These are phyloP conservation scores for Parazoanthus swiftii DNA, from an alignment of 92 coral and sea anemone genomes.

Conservation along the genomic window DNA sequence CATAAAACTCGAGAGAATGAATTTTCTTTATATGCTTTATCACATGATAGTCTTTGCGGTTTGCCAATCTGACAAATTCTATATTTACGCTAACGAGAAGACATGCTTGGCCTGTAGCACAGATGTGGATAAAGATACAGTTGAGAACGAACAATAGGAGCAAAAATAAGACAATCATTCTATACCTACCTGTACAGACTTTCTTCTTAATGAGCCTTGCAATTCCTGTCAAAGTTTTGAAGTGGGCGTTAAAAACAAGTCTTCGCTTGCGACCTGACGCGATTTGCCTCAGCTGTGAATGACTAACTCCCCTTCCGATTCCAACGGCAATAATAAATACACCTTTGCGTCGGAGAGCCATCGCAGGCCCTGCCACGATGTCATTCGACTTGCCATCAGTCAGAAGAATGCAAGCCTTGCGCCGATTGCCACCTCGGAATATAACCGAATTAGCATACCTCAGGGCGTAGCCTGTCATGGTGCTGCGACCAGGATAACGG, in stretches of 20 bases:
- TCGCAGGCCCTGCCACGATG: slow-evolving; percentile 17
- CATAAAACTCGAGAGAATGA: too few relatives aligned
- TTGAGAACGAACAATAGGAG: not conserved
- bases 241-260: slow-evolving; percentile 36
- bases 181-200: slow-evolving; percentile 13
- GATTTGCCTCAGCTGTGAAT: slow-evolving; percentile 3
- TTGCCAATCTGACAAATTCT: too few relatives aligned
- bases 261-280: slow-evolving; percentile 19
- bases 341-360: slow-evolving; percentile 9
- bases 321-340: slow-evolving; percentile 12
- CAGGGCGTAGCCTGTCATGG: not conserved
- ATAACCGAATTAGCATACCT: not conserved
- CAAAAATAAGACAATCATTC: not conserved
- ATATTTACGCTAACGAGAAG: too few relatives aligned
- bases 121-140: not conserved
- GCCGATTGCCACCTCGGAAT: slow-evolving; percentile 16
- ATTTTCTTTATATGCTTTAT: too few relatives aligned
- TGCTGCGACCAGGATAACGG: slow-evolving; percentile 25
- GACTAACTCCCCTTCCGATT: not conserved
- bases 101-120: too few relatives aligned
- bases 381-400: slow-evolving; percentile 20
- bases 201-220: slow-evolving; percentile 24
- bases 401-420: slow-evolving; percentile 27
- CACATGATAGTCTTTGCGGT: too few relatives aligned
- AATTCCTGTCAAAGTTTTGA: slow-evolving; percentile 9